Base-by-base conservation (phyloP, 2,797 vertebrate species). In the Myiotriccus ornatus region DNA sequence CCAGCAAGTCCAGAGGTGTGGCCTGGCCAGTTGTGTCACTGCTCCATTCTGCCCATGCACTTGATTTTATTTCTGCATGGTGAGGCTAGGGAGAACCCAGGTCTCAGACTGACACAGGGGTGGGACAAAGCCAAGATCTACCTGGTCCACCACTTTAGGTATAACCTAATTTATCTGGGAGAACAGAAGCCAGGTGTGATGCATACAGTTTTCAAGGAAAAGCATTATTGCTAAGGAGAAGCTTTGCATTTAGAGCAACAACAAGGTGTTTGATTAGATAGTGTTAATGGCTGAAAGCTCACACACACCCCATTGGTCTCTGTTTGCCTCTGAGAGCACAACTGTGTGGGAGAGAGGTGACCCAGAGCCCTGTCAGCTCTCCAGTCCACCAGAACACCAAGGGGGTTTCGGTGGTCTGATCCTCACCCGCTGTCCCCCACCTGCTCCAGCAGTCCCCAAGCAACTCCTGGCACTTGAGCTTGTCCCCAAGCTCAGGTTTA, bases 391-490 rank as follows among this genome's bases (percentile, higher is more conserved):
- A 71, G 46, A 47, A 62, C 41, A 39, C 32, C 10, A 20, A 65
- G 9, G 23, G 10, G 3, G 46, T 71, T 84, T 50, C 62, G 30
- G 12, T 18, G 14, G 7, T 24, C 43, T n/a, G 22, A 60, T 60
- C 24, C 37, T 84, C 46, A 68, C 16, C 49, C 28, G 9, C 4
- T 76, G 47, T 39, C 21, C 70, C 41, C 21, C 21, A 20, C 8
- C 25, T 22, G 21, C 23, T 67, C 70, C 37, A 52, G 28, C 37
- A 89, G 34, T 13, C 34, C 73, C 15, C 23, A 50, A 1, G 39
- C 1, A 3, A 10, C 9, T 1, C 27, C 10, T 63, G 32, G 23
- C 8, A 34, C 0, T 1, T 0, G 14, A 82, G 21, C 37, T 76
- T 69, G 39, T 41, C 32, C 43, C 23, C 3, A 7, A 20, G 7